Conservation (phyloP, 2,113 vertebrate genomes). For the Nestor notabilis region DNA sequence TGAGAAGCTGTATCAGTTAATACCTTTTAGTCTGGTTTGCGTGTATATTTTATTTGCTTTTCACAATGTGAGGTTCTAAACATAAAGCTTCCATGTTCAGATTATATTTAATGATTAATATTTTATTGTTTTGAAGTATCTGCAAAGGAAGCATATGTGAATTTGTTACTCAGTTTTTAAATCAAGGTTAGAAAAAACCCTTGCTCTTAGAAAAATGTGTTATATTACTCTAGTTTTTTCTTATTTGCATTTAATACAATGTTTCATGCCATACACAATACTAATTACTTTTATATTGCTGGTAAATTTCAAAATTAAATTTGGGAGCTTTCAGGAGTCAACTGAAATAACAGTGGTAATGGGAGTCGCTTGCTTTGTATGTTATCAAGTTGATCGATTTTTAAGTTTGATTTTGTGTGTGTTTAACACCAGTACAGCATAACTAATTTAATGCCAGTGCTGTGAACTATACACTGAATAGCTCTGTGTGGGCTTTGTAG, state of each 20-base stretch:
- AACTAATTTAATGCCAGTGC: slow-evolving; percentile 94
- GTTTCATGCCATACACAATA: slow-evolving; percentile 26
- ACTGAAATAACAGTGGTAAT: slow-evolving; percentile 53
- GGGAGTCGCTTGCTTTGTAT: slow-evolving; percentile 75
- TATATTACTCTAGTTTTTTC: neutral
- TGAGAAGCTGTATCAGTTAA: neutral
- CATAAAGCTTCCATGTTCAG: neutral
- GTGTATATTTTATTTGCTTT: neutral
- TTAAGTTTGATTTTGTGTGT: slow-evolving; percentile 78
- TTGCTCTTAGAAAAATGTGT: neutral
- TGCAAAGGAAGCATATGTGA: neutral
- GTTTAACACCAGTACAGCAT: slow-evolving; percentile 80
- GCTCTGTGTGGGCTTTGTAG: slow-evolving; percentile 91
- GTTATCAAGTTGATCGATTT: slow-evolving; percentile 83
- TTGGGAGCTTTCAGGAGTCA: slow-evolving; percentile 42
- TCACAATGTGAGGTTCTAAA: neutral
- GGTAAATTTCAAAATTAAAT: slow-evolving; percentile 57
- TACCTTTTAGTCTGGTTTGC: neutral
- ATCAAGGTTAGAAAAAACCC: neutral
- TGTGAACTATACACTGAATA: slow-evolving; percentile 96
- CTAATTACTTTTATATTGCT: slow-evolving; percentile 60
- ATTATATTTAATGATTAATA: neutral
- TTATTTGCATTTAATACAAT: slow-evolving; percentile 50
- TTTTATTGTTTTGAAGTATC: neutral
- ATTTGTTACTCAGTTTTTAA: slow-evolving; percentile 20